Conservation (phyloP, 1,140 invertebrate species). For the Drosophila ficusphila region DNA sequence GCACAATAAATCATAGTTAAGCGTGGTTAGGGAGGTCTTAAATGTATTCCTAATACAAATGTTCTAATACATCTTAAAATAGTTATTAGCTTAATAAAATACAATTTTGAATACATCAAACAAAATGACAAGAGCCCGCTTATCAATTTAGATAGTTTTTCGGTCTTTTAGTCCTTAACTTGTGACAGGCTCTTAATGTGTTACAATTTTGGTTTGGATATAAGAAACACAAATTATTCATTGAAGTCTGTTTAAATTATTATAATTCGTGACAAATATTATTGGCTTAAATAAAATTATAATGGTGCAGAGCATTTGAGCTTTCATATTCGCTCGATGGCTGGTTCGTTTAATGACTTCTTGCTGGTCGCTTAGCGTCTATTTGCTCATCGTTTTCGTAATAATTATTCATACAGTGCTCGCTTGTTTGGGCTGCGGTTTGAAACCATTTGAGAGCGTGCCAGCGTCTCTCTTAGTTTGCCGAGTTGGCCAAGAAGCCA, state of each 20-base stretch:
- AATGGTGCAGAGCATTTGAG: constrained; percentile 23
- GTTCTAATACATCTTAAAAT: not conserved
- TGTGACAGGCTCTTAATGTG: too few relatives aligned
- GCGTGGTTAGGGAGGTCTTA: not conserved
- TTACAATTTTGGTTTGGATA: too few relatives aligned
- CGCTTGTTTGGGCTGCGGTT: constrained; percentile 64
- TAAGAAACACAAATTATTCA: too few relatives aligned
- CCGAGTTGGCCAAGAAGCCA: not conserved
- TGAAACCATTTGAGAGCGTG: constrained; percentile 70
- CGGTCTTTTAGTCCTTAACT: too few relatives aligned
- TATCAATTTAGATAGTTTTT: too few relatives aligned
- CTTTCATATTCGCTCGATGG: not conserved
- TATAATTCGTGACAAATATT: not conserved
- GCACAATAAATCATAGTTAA: constrained; percentile 3
- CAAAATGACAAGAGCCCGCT: too few relatives aligned
- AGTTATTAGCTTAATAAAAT: not conserved
- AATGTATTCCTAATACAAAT: not conserved
- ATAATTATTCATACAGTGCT: constrained; percentile 58
- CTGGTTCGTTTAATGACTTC: constrained; percentile 32
- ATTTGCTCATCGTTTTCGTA: constrained; percentile 63
- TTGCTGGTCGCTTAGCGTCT: constrained; percentile 35
- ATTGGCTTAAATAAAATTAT: not conserved
- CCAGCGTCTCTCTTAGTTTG: constrained; percentile 9
- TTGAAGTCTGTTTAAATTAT: too few relatives aligned
- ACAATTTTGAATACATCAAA: not conserved